Evolutionary conservation across 2,888 invertebrate genomes (phyloP), one percentile per base, ranked within the genome.

Genomic region (Syritta pipiens): DNA sequence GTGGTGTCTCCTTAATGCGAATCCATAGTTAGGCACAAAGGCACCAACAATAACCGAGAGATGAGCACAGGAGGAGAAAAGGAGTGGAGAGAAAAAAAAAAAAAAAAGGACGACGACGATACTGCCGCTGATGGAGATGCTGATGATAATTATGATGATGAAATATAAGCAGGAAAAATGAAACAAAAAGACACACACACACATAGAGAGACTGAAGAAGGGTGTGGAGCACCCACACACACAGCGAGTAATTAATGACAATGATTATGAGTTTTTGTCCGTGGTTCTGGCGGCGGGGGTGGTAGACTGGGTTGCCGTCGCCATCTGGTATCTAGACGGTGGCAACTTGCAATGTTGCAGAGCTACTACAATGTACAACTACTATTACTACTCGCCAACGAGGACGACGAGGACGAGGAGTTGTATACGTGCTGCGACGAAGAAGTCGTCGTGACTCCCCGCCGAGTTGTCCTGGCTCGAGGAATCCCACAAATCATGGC

Each of bases 81-180:
- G 26, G 12, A 44, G 30, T 60, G 46, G 60, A 14, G 32, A 7
- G 30, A 32, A 17, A 24, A 4, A 30, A 10, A 10, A 1, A 30
- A 10, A 10, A 3, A 44, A 28, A 26, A 40, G 7, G 12, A 51
- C 28, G 67, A 35, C 48, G 46, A 22, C 35, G 59, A 37, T 48
- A 46, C 71, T 53, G 5, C 42, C 44, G 48, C 48, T 68, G 65
- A 49, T 49, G 49, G 26, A 28, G 48, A 49, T 37, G 57, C 67
- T 79, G 79, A 72, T 79, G 74, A 79, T 74, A 74, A 79, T 79
- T 79, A 79, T 74, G 62, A 57, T 79, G 74, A 74, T 79, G 79
- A 79, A 79, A 79, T 79, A 79, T 79, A 74, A 79, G 74, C 55
- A 57, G 55, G 19, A 62, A 55, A 35, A 53, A 51, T 24, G 28